A percentile compares a stretch with the other conserved stretches of the same genome.
Evolutionary conservation across 2,888 invertebrate species (phyloP).

Genomic region (Itoplectis maculator): DNA sequence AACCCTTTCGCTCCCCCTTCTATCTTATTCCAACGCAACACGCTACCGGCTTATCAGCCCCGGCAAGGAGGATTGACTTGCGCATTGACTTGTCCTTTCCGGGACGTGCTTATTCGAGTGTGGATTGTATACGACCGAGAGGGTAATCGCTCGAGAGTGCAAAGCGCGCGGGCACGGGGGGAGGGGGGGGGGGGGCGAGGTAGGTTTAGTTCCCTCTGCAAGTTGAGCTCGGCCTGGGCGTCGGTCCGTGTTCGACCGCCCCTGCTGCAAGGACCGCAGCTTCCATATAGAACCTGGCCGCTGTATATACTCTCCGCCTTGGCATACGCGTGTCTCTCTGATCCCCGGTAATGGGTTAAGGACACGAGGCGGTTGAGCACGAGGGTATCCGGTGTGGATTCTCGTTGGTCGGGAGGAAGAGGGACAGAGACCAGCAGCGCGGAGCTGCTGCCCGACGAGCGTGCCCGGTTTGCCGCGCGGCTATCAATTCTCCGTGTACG

Average conservation of each 20-base stretch:
- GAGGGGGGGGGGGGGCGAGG: not conserved
- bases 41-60: not conserved
- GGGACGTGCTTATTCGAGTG: constrained; percentile 53
- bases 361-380: constrained; percentile 42
- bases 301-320: constrained; percentile 40
- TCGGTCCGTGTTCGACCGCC: constrained; percentile 39
- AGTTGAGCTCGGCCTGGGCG: constrained; percentile 35
- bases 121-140: constrained; percentile 47
- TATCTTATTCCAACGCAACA: constrained; percentile 5
- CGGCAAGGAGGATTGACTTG: constrained; percentile 27
- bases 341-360: constrained; percentile 64
- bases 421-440: no score
- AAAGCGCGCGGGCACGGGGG: not conserved
- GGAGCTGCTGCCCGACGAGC: constrained; percentile 8
- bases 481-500: not conserved
- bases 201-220: no score
- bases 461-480: not conserved
- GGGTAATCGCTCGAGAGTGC: constrained; percentile 58
- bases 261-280: constrained; percentile 35
- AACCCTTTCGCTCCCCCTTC: not conserved
- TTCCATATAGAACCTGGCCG: constrained; percentile 11
- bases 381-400: constrained; percentile 46
- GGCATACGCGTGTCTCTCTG: constrained; percentile 48
- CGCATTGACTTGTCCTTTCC: constrained; percentile 49
- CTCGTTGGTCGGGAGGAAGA: constrained; percentile 27